Base-by-base conservation (phyloP, 1,140 invertebrate species). In the Ceratina calcarata region DNA sequence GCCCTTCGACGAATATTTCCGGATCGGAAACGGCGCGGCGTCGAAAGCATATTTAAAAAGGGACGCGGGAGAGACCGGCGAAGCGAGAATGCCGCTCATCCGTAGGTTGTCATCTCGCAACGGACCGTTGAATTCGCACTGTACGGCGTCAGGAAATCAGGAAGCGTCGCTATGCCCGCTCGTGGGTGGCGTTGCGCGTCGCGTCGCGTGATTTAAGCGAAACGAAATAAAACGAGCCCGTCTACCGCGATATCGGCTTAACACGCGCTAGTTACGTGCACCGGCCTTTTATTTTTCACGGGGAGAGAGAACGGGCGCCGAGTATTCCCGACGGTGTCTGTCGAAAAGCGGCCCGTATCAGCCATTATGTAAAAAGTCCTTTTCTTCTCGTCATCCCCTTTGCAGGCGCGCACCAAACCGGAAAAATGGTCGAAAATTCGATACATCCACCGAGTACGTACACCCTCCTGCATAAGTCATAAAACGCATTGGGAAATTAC, bases 341-440 rank as follows among this genome's bases (percentile, higher is more conserved):
- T 15, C 22, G 53, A 16, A 15, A 45, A 27, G 20, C 37, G 15
- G 10, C 49, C 37, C 37, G 37, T 61, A 62, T 61, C 16, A 64
- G 58, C 58, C 27, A 78, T 71, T 78, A 78, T 37, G 27, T 12
- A 12, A 58, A 24, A 71, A 51, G n/a, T 62, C 37, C 49, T 55
- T 78, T 24, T 27, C 16, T 22, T 16, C 27, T 22, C 53, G 0
- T 15, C 15, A 18, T 1, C 20, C 3, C 20, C 6, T 45, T 10
- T 10, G 7, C 20, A 32, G 27, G 16, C 49, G 18, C 62, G 16
- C 66, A 20, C 10, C 18, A 3, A 45, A 24, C 53, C 20, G 66
- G 69, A 71, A 80, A 79, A 79, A 79, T 60, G 49, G n/a, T 24
- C 13, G 20, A 20, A 57, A 75, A 78, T 66, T 84, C 72, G 69